These are phyloP conservation scores for Chondrilla cf. caribensis DNA, from an alignment of 37 sponge, comb jelly and placozoan genomes.

Conservation along the genomic window DNA sequence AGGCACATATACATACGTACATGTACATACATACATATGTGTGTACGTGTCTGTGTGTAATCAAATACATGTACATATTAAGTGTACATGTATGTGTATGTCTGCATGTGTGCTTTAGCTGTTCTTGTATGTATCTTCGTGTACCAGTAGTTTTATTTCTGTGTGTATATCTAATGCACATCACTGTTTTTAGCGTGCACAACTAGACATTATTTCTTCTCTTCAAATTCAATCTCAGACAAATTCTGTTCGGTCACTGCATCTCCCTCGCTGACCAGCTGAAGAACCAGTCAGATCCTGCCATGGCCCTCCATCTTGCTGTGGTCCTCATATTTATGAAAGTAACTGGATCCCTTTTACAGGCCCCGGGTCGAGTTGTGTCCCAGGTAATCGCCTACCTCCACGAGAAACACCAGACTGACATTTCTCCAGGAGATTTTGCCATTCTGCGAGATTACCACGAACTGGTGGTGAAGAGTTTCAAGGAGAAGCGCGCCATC, in stretches of 20 bases:
- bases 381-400: constrained; percentile 55
- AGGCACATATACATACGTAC: background rate
- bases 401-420: constrained; percentile 27
- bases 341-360: constrained; percentile 65
- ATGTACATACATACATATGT: background rate
- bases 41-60: background rate
- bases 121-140: too few relatives aligned
- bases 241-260: constrained; percentile 65
- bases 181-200: too few relatives aligned
- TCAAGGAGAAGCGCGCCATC: background rate
- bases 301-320: constrained; percentile 82
- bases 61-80: too few relatives aligned
- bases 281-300: constrained; percentile 69
- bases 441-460: background rate
- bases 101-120: background rate
- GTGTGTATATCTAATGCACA: too few relatives aligned
- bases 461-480: background rate
- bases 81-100: background rate
- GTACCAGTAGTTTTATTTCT: too few relatives aligned
- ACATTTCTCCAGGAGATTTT: background rate
- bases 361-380: constrained; percentile 88
- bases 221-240: too few relatives aligned
- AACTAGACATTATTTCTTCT: too few relatives aligned
- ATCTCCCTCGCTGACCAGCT: constrained; percentile 67
- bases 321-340: constrained; percentile 76